Evolutionary conservation across 2,113 vertebrate species (phyloP), one percentile per base, ranked within the genome.

Genomic region (Catharus bicknelli): DNA sequence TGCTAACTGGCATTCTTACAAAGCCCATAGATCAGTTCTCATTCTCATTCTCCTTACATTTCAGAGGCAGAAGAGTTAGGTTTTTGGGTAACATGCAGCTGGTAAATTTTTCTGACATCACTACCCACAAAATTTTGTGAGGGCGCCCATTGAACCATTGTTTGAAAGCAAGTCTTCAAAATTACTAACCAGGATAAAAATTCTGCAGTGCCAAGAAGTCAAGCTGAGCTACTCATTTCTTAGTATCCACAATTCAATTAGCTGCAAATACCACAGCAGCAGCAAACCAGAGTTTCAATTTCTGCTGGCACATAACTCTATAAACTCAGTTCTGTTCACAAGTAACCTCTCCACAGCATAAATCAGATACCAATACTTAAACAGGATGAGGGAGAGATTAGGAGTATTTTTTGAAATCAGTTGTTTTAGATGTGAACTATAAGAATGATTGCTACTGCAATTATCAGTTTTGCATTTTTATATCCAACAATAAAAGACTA

Each of bases 101-200:
- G 86, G 92, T 76, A 76, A 85, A 77, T 87, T 79, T 92, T 94
- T 95, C 81, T 93, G 74, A 90, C 90, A 86, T 81, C 48, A 67
- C 75, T 83, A 82, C 74, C 81, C 86, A 47, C 84, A 90, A 62
- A 66, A 54, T 83, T 94, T 85, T 69, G 77, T 87, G 81, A 89
- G 59, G 13, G 62, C 1, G 2, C 42, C 84, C 81, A 85, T 4
- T 55, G 47, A 96, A 90, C 54, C 74, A 95, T 45, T 94, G 95
- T 85, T 95, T 92, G 90, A 76, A 92, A 94, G 82, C 75, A 89
- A 86, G 36, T 45, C 88, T 92, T 86, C 69, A 34, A 90, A 94
- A 94, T 93, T 88, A 90, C 90, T 92, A 95, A 90, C 88, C 61
- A 94, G 64, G 48, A 73, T 81, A 96, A 92, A 90, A 96, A 93